phyloP scores from a whole-genome alignment of 53 echinoderm and acorn worm genomes.

The Apostichopus leukothele region DNA sequence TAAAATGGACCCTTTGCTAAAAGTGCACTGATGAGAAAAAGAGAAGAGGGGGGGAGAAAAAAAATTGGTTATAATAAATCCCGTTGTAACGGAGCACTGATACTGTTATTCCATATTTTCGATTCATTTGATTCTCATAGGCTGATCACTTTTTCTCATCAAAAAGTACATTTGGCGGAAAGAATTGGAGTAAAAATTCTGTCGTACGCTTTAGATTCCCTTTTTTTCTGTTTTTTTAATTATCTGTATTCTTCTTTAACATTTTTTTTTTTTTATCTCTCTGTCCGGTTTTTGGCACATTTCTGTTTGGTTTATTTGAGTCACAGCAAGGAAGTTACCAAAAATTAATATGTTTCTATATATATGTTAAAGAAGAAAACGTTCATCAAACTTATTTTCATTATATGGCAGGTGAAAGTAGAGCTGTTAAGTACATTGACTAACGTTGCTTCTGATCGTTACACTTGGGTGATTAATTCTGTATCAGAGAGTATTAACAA shows the following conservation, averaged over 20 bases:
- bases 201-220: neutral
- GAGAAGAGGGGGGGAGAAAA: neutral
- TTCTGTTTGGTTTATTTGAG: neutral
- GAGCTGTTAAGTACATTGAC: no score
- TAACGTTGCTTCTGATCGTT: no score
- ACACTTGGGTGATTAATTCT: no score
- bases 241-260: neutral
- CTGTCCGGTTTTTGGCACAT: neutral
- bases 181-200: slow-evolving; percentile 36
- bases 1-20: slow-evolving; percentile 38
- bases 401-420: no score
- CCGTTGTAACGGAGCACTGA: slow-evolving; percentile 34
- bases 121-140: slow-evolving; percentile 6
- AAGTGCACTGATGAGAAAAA: slow-evolving; percentile 25
- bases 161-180: neutral
- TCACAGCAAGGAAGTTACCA: neutral
- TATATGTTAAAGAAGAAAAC: no score
- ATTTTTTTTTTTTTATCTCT: neutral
- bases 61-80: slow-evolving; percentile 12
- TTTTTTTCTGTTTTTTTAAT: neutral
- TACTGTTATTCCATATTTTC: slow-evolving; percentile 36
- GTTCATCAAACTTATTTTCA: no score
- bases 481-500: no score
- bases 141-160: slow-evolving; percentile 29
- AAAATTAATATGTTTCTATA: neutral